A percentile compares a stretch with the other conserved stretches of the same genome.
phyloP scores from a whole-genome alignment of 1,140 invertebrate species.

The Drosophila jambulina region DNA sequence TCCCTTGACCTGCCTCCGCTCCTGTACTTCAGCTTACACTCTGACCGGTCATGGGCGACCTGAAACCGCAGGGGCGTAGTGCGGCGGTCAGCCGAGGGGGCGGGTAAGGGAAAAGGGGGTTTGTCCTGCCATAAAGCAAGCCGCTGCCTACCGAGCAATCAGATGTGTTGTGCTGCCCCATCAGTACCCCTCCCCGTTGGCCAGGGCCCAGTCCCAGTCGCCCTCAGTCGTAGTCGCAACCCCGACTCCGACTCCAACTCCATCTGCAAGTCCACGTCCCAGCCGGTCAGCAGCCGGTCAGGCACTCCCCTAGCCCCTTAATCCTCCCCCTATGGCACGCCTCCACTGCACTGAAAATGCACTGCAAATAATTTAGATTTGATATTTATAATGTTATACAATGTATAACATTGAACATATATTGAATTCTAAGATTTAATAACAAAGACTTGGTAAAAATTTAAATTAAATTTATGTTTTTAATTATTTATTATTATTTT shows the following conservation, averaged over 20 bases:
- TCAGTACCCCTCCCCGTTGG: conserved; percentile 7
- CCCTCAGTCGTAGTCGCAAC: conserved; percentile 22
- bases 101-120: conserved; percentile 12
- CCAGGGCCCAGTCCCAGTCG: conserved; percentile 47
- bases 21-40: conserved; percentile 39
- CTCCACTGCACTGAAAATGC: conserved; percentile 6
- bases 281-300: conserved; percentile 50
- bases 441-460: no score
- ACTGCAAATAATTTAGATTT: not conserved
- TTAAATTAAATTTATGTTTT: not conserved
- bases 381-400: not conserved
- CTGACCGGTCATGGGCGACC: conserved; percentile 63
- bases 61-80: conserved; percentile 16
- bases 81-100: conserved; percentile 5
- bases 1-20: not conserved
- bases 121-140: conserved; percentile 63
- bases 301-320: conserved; percentile 33
- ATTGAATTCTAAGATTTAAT: not conserved
- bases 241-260: not conserved
- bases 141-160: conserved; percentile 70
- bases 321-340: conserved; percentile 31
- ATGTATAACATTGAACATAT: not conserved
- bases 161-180: conserved; percentile 60
- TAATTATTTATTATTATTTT: not conserved
- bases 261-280: conserved; percentile 19